Conservation (phyloP, 2,113 vertebrate genomes). For the Pao palembangensis region DNA sequence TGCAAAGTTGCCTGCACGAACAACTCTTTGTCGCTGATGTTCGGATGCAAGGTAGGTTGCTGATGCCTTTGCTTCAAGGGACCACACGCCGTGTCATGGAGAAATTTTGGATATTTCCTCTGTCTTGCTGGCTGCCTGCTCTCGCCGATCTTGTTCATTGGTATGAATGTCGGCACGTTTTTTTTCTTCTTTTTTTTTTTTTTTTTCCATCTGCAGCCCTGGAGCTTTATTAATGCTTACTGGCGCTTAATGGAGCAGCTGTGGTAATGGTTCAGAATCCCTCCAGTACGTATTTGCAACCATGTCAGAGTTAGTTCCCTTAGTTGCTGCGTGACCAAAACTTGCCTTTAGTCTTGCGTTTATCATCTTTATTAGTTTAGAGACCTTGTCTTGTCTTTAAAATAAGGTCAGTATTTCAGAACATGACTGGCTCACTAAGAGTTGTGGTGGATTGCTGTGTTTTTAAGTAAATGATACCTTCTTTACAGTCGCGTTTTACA, state of each 20-base stretch:
- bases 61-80: neutral
- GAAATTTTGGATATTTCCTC: neutral
- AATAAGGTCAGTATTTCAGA: no score
- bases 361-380: no score
- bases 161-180: no score
- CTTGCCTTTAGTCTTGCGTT: no score
- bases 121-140: neutral
- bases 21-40: conserved; percentile 94
- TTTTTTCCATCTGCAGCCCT: conserved; percentile 10
- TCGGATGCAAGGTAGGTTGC: conserved; percentile 93
- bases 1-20: conserved; percentile 95
- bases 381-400: no score
- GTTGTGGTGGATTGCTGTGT: no score
- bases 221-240: conserved; percentile 32
- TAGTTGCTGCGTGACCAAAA: no score
- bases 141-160: no score
- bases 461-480: no score
- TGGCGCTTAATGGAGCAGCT: conserved; percentile 38
- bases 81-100: neutral
- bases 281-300: neutral
- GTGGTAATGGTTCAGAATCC: conserved; percentile 27
- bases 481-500: no score
- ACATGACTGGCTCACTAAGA: no score
- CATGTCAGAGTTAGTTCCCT: no score
- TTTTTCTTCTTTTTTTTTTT: neutral